Evolutionary conservation across 2,113 vertebrate genomes (phyloP), one percentile per base, ranked within the genome.

Genomic region (Hiodon alosoides): DNA sequence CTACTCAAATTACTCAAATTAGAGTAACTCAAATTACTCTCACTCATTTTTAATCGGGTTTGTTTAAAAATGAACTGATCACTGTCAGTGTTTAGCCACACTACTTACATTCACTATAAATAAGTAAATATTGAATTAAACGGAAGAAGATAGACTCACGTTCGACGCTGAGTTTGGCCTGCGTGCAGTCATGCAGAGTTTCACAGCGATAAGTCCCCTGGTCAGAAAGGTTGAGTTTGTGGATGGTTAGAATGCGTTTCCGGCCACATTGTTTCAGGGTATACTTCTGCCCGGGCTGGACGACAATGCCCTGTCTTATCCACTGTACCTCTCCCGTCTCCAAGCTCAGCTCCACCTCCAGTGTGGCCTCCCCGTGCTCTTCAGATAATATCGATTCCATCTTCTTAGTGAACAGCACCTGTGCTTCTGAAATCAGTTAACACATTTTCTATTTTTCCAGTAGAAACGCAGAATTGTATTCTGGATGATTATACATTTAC

Each of bases 201-300:
- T 98, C 95, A 0, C 96, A 98, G 89, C 94, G 94, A 81, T 98
- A 98, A 77, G 84, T 92, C 74, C 96, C 95, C 0, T 89, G 93
- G 88, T 98, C 96, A 0, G 90, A 84, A 9, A 90, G 82, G 46
- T 83, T 3, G 0, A 97, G 83, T 0, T 88, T 86, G 71, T 70
- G 86, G 83, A 98, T 87, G 81, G 89, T 90, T 69, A 98, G 94
- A 46, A 84, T 90, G 81, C 91, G 90, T 47, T 73, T 78, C 51
- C 59, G 77, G 72, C 93, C 94, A 0, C 70, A 86, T 86, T 92
- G 91, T 72, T 85, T 89, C 72, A 92, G 75, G 46, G 87, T 88
- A 71, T 94, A 92, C 85, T 91, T 96, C 71, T 86, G 75, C 7
- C 92, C 77, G 0, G 85, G 86, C 79, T 94, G 94, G 74, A 98